A percentile compares a stretch with the other conserved stretches of the same genome.
phyloP scores from a whole-genome alignment of 37 sponge, comb jelly and placozoan genomes.

The Hexactinellida sp. region DNA sequence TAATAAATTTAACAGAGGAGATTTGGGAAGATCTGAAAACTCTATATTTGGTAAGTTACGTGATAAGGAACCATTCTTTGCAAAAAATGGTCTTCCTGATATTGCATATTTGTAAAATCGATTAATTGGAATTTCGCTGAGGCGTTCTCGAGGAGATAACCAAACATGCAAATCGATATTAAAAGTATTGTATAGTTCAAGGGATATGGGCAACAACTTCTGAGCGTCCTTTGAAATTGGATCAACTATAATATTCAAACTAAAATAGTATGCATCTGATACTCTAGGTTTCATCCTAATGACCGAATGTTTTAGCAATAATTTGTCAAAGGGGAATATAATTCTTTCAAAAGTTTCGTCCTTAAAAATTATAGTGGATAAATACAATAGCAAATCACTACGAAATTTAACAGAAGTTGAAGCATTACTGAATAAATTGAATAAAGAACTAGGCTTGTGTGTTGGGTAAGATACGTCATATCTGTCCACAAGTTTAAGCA shows the following conservation, averaged over 20 bases:
- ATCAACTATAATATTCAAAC: background rate
- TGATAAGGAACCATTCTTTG: background rate
- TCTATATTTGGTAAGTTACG: background rate
- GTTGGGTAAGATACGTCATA: too few species aligned
- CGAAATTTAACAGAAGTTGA: too few species aligned
- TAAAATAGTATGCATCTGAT: background rate
- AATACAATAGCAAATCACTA: background rate
- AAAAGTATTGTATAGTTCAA: background rate
- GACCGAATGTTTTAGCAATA: background rate
- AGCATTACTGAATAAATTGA: too few species aligned
- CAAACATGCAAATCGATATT: background rate
- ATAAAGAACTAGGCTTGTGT: too few species aligned
- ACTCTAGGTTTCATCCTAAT: background rate
- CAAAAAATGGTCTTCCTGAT: background rate
- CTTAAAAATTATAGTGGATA: background rate
- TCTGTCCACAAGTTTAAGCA: too few species aligned
- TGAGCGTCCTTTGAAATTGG: background rate
- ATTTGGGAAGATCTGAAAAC: conserved; percentile 59
- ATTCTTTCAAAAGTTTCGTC: background rate
- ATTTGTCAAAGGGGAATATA: background rate
- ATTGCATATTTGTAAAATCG: background rate
- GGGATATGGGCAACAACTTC: background rate
- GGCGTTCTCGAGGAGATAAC: background rate
- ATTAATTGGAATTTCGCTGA: background rate
- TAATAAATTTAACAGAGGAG: conserved; percentile 59